A percentile compares a stretch with the other conserved stretches of the same genome.
Evolutionary conservation across 2,888 invertebrate genomes (phyloP).

Genomic region (Eulithis testata): DNA sequence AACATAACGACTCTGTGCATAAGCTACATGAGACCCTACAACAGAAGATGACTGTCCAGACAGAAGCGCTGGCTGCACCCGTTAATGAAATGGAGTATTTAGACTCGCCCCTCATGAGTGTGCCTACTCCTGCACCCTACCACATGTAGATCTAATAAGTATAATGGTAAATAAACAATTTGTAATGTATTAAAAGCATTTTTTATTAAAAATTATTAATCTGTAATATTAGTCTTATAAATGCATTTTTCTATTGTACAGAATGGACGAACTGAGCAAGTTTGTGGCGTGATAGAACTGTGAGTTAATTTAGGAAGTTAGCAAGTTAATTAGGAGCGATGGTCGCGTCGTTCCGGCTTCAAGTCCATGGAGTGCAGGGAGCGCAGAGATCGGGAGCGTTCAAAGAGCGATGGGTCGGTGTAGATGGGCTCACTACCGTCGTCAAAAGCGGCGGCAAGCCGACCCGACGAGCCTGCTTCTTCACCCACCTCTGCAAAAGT

Average conservation of each 20-base stretch:
- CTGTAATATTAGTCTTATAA: constrained; percentile 28
- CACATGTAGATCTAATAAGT: constrained; percentile 61
- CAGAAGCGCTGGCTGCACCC: constrained; percentile 80
- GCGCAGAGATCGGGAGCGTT: constrained; percentile 90
- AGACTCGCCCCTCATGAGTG: constrained; percentile 93
- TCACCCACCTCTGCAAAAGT: constrained; percentile 75
- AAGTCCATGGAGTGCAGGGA: constrained; percentile 87
- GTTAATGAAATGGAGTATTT: constrained; percentile 89
- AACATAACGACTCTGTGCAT: constrained; percentile 94
- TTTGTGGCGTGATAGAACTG: constrained; percentile 23
- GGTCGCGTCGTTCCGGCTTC: constrained; percentile 77
- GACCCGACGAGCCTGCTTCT: constrained; percentile 78
- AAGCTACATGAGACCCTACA: constrained; percentile 90
- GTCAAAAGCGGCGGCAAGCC: constrained; percentile 86
- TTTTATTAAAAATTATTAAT: constrained; percentile 45
- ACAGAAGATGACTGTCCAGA: constrained; percentile 90
- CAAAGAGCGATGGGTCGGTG: constrained; percentile 95
- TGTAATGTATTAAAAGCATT: constrained; percentile 40
- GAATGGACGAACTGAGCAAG: constrained; percentile 31
- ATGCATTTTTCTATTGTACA: constrained; percentile 32
- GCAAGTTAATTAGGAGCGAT: constrained; percentile 59
- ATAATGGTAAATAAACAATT: constrained; percentile 42
- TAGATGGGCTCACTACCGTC: constrained; percentile 97
- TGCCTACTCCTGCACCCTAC: constrained; percentile 92
- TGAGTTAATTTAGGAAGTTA: constrained; percentile 19